These are phyloP conservation scores for Deilephila elpenor DNA, from an alignment of 2,888 invertebrate genomes.

Conservation along the genomic window DNA sequence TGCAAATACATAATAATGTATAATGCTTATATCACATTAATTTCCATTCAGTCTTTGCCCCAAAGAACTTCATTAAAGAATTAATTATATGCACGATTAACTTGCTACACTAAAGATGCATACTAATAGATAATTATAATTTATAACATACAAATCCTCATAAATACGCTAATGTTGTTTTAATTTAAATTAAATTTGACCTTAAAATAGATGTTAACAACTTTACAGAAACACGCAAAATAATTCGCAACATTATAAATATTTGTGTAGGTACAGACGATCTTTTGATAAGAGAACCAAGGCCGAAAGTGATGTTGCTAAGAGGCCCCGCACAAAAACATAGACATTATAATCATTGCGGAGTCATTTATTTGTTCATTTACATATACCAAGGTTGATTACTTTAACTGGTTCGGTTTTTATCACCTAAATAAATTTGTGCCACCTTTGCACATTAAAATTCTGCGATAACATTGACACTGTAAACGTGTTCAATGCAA, in stretches of 20 bases:
- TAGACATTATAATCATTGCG: neutral
- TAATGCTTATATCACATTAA: neutral
- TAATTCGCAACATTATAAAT: neutral
- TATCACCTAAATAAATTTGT: neutral
- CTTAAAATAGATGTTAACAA: neutral
- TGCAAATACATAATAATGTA: neutral
- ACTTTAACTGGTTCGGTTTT: neutral
- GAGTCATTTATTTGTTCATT: neutral
- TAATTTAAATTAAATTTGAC: constrained; percentile 6
- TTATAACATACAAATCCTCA: neutral
- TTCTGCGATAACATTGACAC: constrained; percentile 19
- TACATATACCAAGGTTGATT: constrained; percentile 12
- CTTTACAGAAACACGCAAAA: neutral
- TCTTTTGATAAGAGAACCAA: neutral
- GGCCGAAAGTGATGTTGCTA: neutral
- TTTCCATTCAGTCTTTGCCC: neutral
- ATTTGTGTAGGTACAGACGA: neutral
- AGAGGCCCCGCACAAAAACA: neutral
- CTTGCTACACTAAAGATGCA: neutral
- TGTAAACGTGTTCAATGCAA: neutral
- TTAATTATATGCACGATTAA: neutral
- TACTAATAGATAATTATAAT: neutral
- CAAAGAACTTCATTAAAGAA: neutral
- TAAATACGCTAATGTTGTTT: constrained; percentile 6
- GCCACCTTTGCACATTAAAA: neutral